phyloP scores from a whole-genome alignment of 2,888 invertebrate species.

The Pristionchus maxplancki region DNA sequence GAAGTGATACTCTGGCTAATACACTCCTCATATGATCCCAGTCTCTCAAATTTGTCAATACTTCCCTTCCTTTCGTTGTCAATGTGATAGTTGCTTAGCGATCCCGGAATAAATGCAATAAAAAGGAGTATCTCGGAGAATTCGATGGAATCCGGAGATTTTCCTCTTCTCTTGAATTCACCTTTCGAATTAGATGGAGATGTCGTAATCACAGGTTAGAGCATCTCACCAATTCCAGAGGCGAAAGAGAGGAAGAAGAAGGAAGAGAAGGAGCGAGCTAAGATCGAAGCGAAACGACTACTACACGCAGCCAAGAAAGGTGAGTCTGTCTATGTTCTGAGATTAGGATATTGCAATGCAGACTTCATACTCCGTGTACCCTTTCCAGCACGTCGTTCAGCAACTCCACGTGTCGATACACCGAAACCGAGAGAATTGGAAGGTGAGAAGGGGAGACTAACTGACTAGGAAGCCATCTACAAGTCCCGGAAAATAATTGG shows the following conservation, averaged over 20 bases:
- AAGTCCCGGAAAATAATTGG: too few species aligned
- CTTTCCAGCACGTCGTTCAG: neutral
- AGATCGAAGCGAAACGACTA: neutral
- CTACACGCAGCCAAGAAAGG: neutral
- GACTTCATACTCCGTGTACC: neutral
- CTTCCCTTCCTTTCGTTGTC: neutral
- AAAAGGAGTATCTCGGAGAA: neutral
- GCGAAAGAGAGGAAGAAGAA: neutral
- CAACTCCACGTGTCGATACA: neutral
- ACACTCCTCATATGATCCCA: neutral
- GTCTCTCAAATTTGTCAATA: neutral
- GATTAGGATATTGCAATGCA: neutral
- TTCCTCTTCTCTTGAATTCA: neutral
- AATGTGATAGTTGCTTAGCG: neutral
- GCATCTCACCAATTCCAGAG: neutral
- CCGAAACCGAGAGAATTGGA: constrained; percentile 3
- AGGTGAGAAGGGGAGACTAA: neutral
- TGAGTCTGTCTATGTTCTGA: neutral
- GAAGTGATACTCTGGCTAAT: neutral
- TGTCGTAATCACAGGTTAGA: constrained; percentile 12
- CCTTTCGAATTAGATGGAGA: neutral
- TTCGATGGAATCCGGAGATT: neutral
- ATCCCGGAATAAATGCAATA: neutral
- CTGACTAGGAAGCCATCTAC: too few species aligned
- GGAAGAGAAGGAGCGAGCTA: constrained; percentile 20